A percentile compares a stretch with the other conserved stretches of the same genome.
Conservation (phyloP, 2,797 vertebrate species). For the Champsocephalus gunnari region DNA sequence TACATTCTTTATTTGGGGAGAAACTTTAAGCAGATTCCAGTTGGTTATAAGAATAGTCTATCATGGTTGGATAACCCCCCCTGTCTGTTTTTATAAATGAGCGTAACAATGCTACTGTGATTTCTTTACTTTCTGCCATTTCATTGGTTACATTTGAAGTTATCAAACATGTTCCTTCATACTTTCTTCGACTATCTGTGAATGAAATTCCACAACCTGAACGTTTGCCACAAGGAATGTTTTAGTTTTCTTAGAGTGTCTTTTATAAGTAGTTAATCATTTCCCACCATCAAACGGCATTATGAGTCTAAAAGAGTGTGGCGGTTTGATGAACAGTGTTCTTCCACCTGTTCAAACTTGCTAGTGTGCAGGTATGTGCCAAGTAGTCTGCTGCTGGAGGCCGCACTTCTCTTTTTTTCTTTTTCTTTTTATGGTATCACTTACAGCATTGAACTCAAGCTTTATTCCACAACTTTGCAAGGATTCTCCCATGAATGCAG, state of each 20-base stretch:
- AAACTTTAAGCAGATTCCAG: not conserved
- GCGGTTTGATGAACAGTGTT: slow-evolving; percentile 39
- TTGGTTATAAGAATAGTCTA: not conserved
- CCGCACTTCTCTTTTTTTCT: not conserved
- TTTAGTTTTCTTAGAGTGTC: slow-evolving; percentile 23
- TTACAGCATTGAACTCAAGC: not conserved
- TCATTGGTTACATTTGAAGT: not conserved
- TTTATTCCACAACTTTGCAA: not conserved
- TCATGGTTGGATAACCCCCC: not conserved
- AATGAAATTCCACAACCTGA: not conserved
- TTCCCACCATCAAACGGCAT: slow-evolving; percentile 39
- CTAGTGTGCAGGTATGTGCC: slow-evolving; percentile 17
- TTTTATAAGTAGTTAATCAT: slow-evolving; percentile 64
- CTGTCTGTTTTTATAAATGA: not conserved
- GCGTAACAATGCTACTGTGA: not conserved
- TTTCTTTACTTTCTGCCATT: not conserved
- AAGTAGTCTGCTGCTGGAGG: slow-evolving; percentile 3
- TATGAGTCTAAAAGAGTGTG: slow-evolving; percentile 34
- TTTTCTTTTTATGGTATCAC: not conserved
- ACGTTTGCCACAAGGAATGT: slow-evolving; percentile 10
- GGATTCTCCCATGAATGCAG: not conserved
- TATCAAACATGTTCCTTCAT: not conserved
- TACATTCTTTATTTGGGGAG: not conserved
- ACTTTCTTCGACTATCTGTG: not conserved
- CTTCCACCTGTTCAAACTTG: slow-evolving; percentile 58